phyloP scores from a whole-genome alignment of 2,888 invertebrate species.

The Eilema sororculum region DNA sequence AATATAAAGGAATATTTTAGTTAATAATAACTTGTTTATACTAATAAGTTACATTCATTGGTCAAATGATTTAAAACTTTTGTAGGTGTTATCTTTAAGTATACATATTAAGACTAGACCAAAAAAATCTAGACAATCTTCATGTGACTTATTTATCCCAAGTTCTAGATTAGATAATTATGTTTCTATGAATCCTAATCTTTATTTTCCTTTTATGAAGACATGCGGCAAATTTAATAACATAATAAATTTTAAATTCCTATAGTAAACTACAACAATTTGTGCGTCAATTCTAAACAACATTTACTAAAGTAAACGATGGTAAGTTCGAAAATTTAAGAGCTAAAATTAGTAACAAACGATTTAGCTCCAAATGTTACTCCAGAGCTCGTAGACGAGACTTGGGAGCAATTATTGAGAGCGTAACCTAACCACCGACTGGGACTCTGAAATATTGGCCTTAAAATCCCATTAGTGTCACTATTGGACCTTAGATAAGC shows the following conservation, averaged over 20 bases:
- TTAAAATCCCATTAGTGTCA: conserved; percentile 79
- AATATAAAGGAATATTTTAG: neutral
- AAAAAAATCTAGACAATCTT: too few species aligned
- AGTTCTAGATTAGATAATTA: too few species aligned
- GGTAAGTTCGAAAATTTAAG: conserved; percentile 54
- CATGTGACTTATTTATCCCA: too few species aligned
- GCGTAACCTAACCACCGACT: conserved; percentile 52
- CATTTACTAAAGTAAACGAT: conserved; percentile 20
- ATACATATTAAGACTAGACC: too few species aligned
- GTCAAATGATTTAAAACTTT: too few species aligned
- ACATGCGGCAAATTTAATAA: too few species aligned
- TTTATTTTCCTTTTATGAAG: too few species aligned
- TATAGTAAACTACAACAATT: neutral
- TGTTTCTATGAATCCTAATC: too few species aligned
- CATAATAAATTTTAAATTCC: neutral
- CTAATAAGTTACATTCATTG: neutral
- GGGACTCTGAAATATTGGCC: conserved; percentile 78
- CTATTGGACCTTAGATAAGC: conserved; percentile 72
- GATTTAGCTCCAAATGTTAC: conserved; percentile 53
- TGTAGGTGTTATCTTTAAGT: too few species aligned
- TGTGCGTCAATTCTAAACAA: neutral
- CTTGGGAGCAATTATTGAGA: conserved; percentile 74
- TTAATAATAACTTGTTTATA: neutral
- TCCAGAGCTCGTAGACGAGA: conserved; percentile 56
- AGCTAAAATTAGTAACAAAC: conserved; percentile 54